Evolutionary conservation across 2,888 invertebrate species (phyloP), one percentile per base, ranked within the genome.

Genomic region (Limnephilus lunatus): DNA sequence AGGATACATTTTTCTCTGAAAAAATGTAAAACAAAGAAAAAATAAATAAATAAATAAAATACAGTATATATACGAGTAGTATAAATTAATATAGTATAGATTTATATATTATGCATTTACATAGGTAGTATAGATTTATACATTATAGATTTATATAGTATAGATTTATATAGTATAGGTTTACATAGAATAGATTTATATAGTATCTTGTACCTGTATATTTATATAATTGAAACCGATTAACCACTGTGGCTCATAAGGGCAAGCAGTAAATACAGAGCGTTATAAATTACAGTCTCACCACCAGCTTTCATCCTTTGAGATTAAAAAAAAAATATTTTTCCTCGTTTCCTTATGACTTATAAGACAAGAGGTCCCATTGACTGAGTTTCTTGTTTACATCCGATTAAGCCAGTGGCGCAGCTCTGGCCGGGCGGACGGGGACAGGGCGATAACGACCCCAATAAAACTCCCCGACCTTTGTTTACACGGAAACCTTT

Each of bases 401-500:
- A 89, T 89, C 80, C 35, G n/a, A 80, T 89, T 80, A 81, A n/a
- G 89, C 39, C 89, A 89, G 81, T 89, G 81, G 89, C 81, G 68
- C 81, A 86, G 48, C 86, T 25, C n/a, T 48, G 31, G 32, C 68
- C 25, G 85, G 32, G 68, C 19, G 90, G 90, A 35, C 12, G 68
- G 7, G 90, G 86, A 81, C 25, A 81, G 14, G 81, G n/a, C 31
- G 92, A 92, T 90, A 90, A 90, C 92, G 88, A 83, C 92, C 90
- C 80, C 68, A 32, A 92, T 90, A 90, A 92, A 92, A 90, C 90
- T 88, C 85, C 90, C 90, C 90, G 88, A 44, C 48, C 92, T 85
- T 80, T 92, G 90, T 92, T 92, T 90, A 92, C 92, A 92, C 85
- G 89, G 92, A 89, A 92, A 86, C 90, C 89, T 90, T 90, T 90